A percentile compares a stretch with the other conserved stretches of the same genome.
phyloP scores from a whole-genome alignment of 1,140 invertebrate genomes.

The Triops longicaudatus region DNA sequence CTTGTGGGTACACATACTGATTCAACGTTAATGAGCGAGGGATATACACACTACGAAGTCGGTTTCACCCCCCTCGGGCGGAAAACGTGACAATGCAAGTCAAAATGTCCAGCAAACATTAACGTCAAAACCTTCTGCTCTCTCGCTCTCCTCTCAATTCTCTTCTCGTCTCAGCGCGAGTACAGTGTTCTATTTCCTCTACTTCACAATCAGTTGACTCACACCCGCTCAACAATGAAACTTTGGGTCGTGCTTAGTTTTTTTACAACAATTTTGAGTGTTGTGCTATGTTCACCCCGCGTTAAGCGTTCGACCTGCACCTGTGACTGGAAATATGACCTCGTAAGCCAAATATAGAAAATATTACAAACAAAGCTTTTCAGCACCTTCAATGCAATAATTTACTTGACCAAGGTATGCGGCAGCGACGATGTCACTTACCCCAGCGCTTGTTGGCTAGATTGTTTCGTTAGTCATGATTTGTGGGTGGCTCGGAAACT shows the following conservation, averaged over 20 bases:
- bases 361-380: not conserved
- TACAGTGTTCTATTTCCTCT: not conserved
- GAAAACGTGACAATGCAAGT: slow-evolving; percentile 2
- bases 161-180: not conserved
- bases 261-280: not conserved
- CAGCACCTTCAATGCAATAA: too few species aligned
- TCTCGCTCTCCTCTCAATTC: not conserved
- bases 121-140: not conserved
- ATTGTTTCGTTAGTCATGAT: not conserved
- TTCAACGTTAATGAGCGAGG: not conserved
- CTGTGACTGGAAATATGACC: not conserved
- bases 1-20: not conserved
- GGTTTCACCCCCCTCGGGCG: not conserved
- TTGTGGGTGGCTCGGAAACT: not conserved
- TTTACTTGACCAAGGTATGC: not conserved
- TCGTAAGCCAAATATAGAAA: not conserved
- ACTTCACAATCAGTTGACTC: not conserved
- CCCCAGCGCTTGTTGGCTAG: not conserved
- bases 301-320: not conserved
- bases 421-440: not conserved
- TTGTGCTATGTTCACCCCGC: not conserved
- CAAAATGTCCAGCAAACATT: not conserved
- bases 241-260: not conserved
- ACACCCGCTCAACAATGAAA: not conserved
- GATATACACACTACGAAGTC: not conserved